Base-by-base conservation (phyloP, 2,888 invertebrate species). In the Epinotia demarniana region DNA sequence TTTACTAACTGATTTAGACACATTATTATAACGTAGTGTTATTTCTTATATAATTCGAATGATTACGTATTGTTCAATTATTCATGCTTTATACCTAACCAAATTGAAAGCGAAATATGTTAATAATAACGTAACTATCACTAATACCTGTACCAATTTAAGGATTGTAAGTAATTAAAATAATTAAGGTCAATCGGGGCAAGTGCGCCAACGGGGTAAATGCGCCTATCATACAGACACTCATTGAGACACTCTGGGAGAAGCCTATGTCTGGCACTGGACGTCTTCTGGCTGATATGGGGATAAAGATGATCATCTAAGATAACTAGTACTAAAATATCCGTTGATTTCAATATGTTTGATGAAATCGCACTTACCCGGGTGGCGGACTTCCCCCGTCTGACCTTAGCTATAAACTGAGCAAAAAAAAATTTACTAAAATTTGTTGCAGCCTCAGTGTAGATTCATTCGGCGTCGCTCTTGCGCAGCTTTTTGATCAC, bases 401-500 rank as follows among this genome's bases (percentile, higher is more conserved):
- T n/a, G n/a, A n/a, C n/a, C n/a, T n/a, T n/a, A 23, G 43, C n/a
- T 57, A 43, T 46, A 23, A 58, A 58, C 57, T 73, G 73, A 73
- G 73, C 73, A 73, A 73, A 66, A 71, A 53, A n/a, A 53, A n/a
- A 1, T n/a, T 62, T 16, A 60, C 13, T 13, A 46, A 70, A 16
- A 62, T 68, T 58, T 49, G 13, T 60, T 11, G 39, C 39, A 58
- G 63, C 23, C 57, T 75, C 39, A 18, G 57, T 64, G 62, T 66
- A 49, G 43, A 68, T 61, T 72, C 58, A 72, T 73, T 64, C 75
- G 53, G 78, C 72, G 61, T 61, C 71, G 70, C 80, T 80, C 73
- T 80, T 85, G n/a, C 90, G 89, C 1, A 84, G 82, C 78, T 89
- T 89, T 80, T 91, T 90, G 3, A 86, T 80, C 3, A 80, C 77